Base-by-base conservation (phyloP, 2,113 vertebrate species). In the Pedetes capensis region DNA sequence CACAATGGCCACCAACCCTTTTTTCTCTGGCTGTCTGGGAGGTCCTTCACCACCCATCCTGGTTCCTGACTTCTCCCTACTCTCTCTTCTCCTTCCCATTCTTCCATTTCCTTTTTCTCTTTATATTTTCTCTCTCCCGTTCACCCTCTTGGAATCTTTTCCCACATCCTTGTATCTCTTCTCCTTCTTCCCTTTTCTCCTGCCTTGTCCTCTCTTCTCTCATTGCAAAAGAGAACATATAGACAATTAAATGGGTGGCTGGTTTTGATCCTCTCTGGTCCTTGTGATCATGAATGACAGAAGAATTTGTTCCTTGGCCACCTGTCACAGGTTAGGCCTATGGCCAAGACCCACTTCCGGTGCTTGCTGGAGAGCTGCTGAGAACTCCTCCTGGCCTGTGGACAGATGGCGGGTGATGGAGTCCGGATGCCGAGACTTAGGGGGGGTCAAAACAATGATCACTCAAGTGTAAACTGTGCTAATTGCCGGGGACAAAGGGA, bases 391-490 rank as follows among this genome's bases (percentile, higher is more conserved):
- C 92, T 85, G 95, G 91, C 92, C 68, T 39, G 68, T 42, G 94
- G 89, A 90, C 97, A 97, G 97, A 96, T 97, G 97, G 97, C 91
- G 89, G 90, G 96, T 96, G 97, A 97, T 96, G 94, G 95, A 90
- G 96, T 81, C 96, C 92, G 95, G 97, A 97, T 97, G 96, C 96
- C 61, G 94, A 82, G 96, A 97, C 95, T 97, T 90, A 96, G 92
- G 72, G 94, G 68, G 92, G 97, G 92, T 97, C 96, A 97, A 94
- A 97, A 96, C 51, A 51, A 97, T 97, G 96, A 97, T 18, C 78
- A 1, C 87, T 97, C 87, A 85, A 93, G 96, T 86, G 95, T 96
- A 91, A 96, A 95, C 92, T 95, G 94, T 96, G 97, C 97, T 97
- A 97, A 97, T 97, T 97, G 96, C 96, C 94, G 95, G 72, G 96